Conservation (phyloP, 2,797 vertebrate genomes). For the Rallus crepitans region DNA sequence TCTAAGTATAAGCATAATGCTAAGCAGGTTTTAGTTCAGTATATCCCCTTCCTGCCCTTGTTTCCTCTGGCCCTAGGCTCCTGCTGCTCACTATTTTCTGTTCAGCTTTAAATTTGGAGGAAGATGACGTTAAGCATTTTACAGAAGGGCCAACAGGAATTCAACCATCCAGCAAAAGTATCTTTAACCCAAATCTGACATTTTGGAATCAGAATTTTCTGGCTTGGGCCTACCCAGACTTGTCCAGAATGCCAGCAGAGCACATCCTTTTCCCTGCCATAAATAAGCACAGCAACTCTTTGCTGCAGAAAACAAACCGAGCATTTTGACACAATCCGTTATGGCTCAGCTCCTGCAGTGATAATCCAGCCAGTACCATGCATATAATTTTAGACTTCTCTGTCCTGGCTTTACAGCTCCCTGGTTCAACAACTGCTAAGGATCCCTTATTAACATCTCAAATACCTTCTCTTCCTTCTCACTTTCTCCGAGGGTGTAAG, state of each 20-base stretch:
- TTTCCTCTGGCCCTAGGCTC: background rate
- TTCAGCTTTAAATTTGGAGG: background rate
- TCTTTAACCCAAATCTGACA: background rate
- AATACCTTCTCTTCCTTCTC: constrained; percentile 43
- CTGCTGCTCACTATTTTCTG: background rate
- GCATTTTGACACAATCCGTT: background rate
- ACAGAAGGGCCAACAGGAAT: background rate
- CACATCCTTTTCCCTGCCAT: background rate
- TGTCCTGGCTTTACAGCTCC: background rate
- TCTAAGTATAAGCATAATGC: background rate
- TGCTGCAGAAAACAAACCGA: background rate
- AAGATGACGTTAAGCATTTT: background rate
- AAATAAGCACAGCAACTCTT: background rate
- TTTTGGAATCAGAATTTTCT: background rate
- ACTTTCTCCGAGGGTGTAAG: constrained; percentile 46
- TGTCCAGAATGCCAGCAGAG: background rate
- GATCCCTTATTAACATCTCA: constrained; percentile 48
- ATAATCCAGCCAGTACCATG: background rate
- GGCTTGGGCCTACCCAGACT: background rate
- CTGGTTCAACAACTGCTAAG: constrained; percentile 44
- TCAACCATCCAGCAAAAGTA: background rate
- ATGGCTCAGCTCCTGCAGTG: background rate
- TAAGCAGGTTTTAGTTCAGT: background rate
- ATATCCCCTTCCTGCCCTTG: background rate
- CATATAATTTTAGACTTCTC: background rate